Evolutionary conservation across 2,113 vertebrate species (phyloP), one percentile per base, ranked within the genome.

Genomic region (Hiodon alosoides): DNA sequence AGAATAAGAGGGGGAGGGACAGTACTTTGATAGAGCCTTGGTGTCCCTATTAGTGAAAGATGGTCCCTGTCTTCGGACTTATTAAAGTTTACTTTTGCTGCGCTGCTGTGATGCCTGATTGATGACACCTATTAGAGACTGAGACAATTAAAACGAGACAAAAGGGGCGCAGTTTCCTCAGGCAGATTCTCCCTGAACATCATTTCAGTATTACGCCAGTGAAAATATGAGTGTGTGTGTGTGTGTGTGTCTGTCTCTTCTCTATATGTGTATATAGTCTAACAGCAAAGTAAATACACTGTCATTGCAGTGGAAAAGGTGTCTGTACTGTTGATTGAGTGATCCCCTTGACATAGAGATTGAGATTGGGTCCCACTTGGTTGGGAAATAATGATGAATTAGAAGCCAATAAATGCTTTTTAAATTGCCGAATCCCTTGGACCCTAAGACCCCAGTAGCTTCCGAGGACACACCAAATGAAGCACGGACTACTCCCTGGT

Each of bases 61-160:
- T 75, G 46, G 14, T 14, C 64, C 65, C 17, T 67, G 73, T 67
- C 76, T 50, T 77, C 82, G 77, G 51, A 77, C 69, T 72, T 17
- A 65, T 79, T 67, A 79, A 81, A 81, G 67, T 76, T 82, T 82
- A 81, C 72, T 61, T 72, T 73, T 54, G 76, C 76, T 67, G 77
- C 70, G 68, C 55, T 67, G 71, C 70, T 68, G 69, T 48, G 52
- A 13, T 74, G 72, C 77, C 79, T 86, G 86, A 89, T 86, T 81
- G 83, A 90, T 87, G 77, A 71, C 57, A 83, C 77, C 81, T 81
- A 85, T 89, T 87, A 86, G 80, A 86, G 79, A 70, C 48, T 67
- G 64, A 87, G 81, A 85, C 84, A 87, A 88, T 89, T 90, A 87
- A 83, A 83, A 69, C 72, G 60, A 81, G 71, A 81, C 75, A 64